These are phyloP conservation scores for Climacteris rufus DNA, from an alignment of 2,113 vertebrate species.

Conservation along the genomic window DNA sequence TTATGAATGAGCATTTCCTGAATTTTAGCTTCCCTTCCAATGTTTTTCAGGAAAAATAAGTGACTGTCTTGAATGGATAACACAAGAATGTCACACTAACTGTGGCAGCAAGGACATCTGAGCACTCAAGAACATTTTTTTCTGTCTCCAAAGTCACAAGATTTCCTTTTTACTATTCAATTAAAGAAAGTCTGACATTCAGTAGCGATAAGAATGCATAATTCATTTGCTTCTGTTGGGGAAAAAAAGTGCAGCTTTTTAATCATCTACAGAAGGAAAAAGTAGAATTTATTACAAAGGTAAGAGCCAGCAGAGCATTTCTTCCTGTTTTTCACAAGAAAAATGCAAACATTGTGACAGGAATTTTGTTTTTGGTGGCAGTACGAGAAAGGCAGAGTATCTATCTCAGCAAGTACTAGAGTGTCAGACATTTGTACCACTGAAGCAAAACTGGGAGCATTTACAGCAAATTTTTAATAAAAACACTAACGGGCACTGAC, in stretches of 20 bases:
- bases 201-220: background rate
- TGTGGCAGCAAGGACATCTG: background rate
- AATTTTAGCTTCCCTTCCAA: constrained; percentile 18
- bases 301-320: background rate
- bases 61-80: constrained; percentile 36
- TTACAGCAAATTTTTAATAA: background rate
- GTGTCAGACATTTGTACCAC: background rate
- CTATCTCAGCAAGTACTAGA: background rate
- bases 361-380: background rate
- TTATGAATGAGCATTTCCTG: constrained; percentile 5
- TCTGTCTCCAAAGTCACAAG: background rate
- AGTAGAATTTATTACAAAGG: background rate
- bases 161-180: background rate
- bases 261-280: background rate
- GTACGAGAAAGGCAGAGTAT: background rate
- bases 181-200: background rate
- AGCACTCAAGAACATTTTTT: background rate
- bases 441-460: background rate
- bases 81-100: background rate
- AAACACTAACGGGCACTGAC: background rate
- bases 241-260: background rate
- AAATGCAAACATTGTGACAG: background rate
- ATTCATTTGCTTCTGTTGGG: background rate
- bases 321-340: constrained; percentile 17
- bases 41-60: constrained; percentile 4